Percentiles rank a stretch among this genome's conserved stretches.
Evolutionary conservation across 2,797 vertebrate species (phyloP).

Genomic region (Tolypeutes matacus): DNA sequence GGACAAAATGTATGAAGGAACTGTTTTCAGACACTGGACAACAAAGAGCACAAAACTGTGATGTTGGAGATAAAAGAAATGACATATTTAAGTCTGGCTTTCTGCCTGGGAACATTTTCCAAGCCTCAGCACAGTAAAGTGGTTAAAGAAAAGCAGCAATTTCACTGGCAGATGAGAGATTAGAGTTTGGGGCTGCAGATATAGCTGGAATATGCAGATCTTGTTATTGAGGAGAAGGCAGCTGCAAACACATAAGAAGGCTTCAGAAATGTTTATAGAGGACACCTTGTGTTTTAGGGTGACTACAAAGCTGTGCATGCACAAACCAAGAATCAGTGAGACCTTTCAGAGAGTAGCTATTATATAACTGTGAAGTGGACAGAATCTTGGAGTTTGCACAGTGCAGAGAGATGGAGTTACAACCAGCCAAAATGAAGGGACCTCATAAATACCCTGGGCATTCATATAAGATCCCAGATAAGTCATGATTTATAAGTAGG

Average conservation of each 20-base stretch:
- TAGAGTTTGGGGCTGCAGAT: neutral
- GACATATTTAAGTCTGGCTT: conserved; percentile 40
- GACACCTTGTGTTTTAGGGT: neutral
- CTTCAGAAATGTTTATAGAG: neutral
- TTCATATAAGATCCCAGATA: neutral
- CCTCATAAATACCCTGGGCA: neutral
- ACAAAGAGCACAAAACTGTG: neutral
- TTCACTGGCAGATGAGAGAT: neutral
- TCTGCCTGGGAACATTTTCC: conserved; percentile 10
- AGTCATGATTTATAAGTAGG: neutral
- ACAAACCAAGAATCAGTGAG: neutral
- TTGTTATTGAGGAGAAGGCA: neutral
- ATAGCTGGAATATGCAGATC: neutral
- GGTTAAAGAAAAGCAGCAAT: neutral
- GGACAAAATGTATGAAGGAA: conserved; percentile 39
- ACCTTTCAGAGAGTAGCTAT: neutral
- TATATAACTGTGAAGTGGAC: neutral
- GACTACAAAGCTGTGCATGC: neutral
- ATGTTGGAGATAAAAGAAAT: conserved; percentile 36
- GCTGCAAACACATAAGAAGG: too few relatives aligned
- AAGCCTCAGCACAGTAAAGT: neutral
- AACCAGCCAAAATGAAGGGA: neutral
- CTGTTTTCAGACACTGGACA: conserved; percentile 51
- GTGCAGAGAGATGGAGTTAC: neutral
- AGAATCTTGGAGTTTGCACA: neutral